Conservation (phyloP, 1,140 invertebrate genomes). For the Drosophila pectinifera region DNA sequence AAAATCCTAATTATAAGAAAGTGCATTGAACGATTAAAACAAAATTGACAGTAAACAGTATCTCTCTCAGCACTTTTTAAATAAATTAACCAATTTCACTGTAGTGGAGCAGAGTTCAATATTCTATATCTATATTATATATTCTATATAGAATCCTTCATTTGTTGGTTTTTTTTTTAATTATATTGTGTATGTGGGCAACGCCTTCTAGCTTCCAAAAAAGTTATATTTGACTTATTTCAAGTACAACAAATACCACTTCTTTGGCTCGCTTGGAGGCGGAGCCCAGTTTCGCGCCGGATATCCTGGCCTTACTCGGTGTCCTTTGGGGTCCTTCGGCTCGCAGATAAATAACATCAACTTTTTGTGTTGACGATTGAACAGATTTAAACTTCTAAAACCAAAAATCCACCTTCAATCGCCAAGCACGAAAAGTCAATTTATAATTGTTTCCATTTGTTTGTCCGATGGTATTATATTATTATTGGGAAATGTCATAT, state of each 20-base stretch:
- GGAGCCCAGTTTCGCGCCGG: conserved; percentile 4
- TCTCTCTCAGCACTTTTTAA: not conserved
- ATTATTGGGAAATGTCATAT: too few species aligned
- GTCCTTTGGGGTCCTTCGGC: not conserved
- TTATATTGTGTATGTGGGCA: conserved; percentile 19
- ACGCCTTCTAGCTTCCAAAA: conserved; percentile 58
- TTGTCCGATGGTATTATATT: too few species aligned
- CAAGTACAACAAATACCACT: conserved; percentile 55
- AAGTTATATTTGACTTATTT: conserved; percentile 56
- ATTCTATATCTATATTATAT: too few species aligned
- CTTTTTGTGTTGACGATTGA: conserved; percentile 69
- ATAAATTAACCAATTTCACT: not conserved
- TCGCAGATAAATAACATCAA: conserved; percentile 18
- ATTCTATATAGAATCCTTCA: too few species aligned
- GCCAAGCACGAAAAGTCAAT: conserved; percentile 53
- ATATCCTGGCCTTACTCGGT: not conserved
- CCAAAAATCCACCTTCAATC: too few species aligned
- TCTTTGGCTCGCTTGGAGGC: conserved; percentile 56
- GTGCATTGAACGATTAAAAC: too few species aligned
- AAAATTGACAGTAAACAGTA: too few species aligned
- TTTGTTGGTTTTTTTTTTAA: too few species aligned
- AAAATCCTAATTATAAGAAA: too few species aligned
- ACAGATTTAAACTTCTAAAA: conserved; percentile 52
- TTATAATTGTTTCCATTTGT: not conserved
- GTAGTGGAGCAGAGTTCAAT: too few species aligned